Evolutionary conservation across 2,797 vertebrate species (phyloP).

Genomic region (Propithecus perrieri): DNA sequence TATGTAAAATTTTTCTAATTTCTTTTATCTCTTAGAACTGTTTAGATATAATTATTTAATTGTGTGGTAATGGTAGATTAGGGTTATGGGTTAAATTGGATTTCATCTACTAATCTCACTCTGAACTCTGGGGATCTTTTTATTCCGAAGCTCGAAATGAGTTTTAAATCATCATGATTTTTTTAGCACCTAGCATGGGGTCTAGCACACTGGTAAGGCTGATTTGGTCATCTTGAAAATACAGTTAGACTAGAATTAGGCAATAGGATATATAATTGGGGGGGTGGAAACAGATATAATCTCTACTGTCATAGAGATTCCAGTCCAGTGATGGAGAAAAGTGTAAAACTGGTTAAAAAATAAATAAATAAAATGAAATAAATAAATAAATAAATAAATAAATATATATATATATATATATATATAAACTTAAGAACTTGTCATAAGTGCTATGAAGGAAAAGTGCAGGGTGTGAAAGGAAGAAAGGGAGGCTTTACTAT

Average conservation of each 20-base stretch:
- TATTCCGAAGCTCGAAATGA: constrained; percentile 13
- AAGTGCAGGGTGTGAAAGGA: neutral
- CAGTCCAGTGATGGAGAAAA: neutral
- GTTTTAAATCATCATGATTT: neutral
- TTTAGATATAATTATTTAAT: neutral
- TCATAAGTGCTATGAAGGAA: neutral
- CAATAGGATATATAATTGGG: neutral
- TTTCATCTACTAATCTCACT: neutral
- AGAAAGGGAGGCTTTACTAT: neutral
- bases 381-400: too few species aligned
- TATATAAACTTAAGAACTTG: neutral
- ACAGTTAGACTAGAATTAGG: neutral
- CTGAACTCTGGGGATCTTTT: neutral
- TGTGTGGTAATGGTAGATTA: neutral
- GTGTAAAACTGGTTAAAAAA: neutral
- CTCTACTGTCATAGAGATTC: neutral
- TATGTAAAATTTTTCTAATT: neutral
- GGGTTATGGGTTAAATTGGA: neutral
- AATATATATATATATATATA: neutral
- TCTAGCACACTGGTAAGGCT: neutral
- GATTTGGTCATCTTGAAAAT: constrained; percentile 30
- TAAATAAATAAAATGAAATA: too few species aligned
- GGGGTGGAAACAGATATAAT: neutral
- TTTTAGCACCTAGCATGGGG: neutral
- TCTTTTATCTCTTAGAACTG: neutral